Conservation (phyloP, 2,797 vertebrate species). For the Erpetoichthys calabaricus region DNA sequence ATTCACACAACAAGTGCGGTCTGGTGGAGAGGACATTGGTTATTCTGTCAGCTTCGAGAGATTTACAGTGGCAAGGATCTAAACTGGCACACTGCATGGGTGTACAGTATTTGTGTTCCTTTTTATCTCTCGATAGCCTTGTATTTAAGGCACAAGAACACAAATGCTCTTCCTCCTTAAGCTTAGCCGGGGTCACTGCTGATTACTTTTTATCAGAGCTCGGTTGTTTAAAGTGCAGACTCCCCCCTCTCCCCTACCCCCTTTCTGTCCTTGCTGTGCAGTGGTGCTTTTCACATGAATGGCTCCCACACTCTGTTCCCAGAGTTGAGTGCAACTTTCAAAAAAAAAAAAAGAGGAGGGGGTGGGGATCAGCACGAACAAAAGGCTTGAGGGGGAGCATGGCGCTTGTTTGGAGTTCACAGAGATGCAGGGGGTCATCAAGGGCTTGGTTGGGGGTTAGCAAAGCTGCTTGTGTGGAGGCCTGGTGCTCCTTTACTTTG, state of each 20-base stretch:
- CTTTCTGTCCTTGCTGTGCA: slow-evolving; percentile 1
- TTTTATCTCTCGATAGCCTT: no score
- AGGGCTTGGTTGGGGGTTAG: slow-evolving; percentile 10
- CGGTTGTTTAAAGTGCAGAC: slow-evolving; percentile 6
- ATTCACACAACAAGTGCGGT: no score
- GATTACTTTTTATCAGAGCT: slow-evolving; percentile 10
- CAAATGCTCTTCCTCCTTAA: no score
- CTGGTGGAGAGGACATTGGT: no score
- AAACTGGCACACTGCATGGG: no score
- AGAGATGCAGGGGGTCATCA: slow-evolving; percentile 26
- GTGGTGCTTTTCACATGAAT: slow-evolving; percentile 14
- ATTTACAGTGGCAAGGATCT: no score
- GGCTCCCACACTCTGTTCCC: slow-evolving; percentile 9
- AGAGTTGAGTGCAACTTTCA: slow-evolving; percentile 5
- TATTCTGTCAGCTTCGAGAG: no score
- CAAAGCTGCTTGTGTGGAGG: no score
- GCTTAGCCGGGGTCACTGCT: neutral
- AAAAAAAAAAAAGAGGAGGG: no score
- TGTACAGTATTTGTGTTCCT: no score
- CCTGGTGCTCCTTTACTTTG: no score
- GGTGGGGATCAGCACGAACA: slow-evolving; percentile 19
- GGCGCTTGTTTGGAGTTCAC: slow-evolving; percentile 16
- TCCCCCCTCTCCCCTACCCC: slow-evolving; percentile 8
- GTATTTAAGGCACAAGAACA: no score
- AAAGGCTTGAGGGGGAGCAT: slow-evolving; percentile 21